These are phyloP conservation scores for Mesorhabditis sp. DNA, from an alignment of 2,888 invertebrate species.

Conservation along the genomic window DNA sequence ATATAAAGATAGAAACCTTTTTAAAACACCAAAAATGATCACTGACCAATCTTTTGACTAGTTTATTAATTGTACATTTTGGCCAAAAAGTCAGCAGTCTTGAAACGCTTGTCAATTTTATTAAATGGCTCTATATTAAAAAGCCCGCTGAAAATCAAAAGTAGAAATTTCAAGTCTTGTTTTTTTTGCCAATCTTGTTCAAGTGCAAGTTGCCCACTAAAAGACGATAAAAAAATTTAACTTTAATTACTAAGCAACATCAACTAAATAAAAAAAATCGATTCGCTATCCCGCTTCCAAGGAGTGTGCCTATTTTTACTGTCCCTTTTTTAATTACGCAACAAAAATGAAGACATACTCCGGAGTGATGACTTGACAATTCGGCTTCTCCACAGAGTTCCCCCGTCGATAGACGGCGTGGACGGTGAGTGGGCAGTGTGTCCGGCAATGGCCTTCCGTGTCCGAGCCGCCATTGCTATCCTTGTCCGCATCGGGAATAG, in stretches of 20 bases:
- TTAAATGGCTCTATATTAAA: neutral
- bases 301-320: no score
- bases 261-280: constrained; percentile 6
- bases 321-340: neutral
- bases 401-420: constrained; percentile 22
- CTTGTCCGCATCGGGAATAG: neutral
- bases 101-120: neutral
- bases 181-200: no score
- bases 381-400: constrained; percentile 14
- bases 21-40: no score
- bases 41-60: neutral
- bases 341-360: constrained; percentile 25
- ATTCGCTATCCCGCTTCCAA: neutral
- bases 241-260: neutral
- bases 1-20: no score
- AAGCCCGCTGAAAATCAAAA: no score
- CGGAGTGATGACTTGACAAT: constrained; percentile 28
- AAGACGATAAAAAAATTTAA: no score
- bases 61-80: neutral
- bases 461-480: neutral
- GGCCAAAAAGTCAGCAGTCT: neutral
- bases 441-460: constrained; percentile 34
- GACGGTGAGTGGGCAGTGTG: constrained; percentile 42
- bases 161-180: no score
- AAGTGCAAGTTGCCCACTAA: no score